Percentiles rank a stretch among this genome's conserved stretches.
phyloP scores from a whole-genome alignment of 2,888 invertebrate genomes.

The Ennomos erosarius region DNA sequence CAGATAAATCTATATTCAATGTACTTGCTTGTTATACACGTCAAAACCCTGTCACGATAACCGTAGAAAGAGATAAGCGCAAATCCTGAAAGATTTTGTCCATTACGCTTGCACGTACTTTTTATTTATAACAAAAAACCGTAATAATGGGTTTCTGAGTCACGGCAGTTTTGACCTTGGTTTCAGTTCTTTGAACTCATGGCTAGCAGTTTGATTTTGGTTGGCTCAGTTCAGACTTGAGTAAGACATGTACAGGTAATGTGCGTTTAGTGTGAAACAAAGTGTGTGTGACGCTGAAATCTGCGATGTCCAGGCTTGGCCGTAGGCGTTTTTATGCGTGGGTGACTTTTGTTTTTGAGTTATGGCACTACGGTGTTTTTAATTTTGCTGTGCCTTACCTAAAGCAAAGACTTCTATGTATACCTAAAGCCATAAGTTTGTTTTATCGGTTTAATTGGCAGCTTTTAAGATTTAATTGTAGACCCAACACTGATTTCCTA shows the following conservation, averaged over 20 bases:
- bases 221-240: slow-evolving; percentile 43
- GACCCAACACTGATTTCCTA: too few relatives aligned
- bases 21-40: background rate
- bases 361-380: slow-evolving; percentile 27
- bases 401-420: too few relatives aligned
- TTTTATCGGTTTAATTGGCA: too few relatives aligned
- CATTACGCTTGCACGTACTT: slow-evolving; percentile 47
- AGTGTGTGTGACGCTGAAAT: background rate
- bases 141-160: slow-evolving; percentile 69
- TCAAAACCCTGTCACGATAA: slow-evolving; percentile 25
- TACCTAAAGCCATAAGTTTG: too few relatives aligned
- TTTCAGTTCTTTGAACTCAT: slow-evolving; percentile 72
- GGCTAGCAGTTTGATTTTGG: slow-evolving; percentile 39
- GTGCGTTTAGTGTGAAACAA: slow-evolving; percentile 10
- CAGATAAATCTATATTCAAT: background rate
- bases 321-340: slow-evolving; percentile 6
- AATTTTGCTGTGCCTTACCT: too few relatives aligned
- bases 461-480: too few relatives aligned
- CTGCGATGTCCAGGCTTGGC: background rate
- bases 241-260: slow-evolving; percentile 60
- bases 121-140: slow-evolving; percentile 65
- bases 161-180: slow-evolving; percentile 70
- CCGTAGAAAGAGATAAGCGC: slow-evolving; percentile 34
- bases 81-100: slow-evolving; percentile 40
- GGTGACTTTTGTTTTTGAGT: slow-evolving; percentile 30